Base-by-base conservation (phyloP, 1,140 invertebrate genomes). In the Meloidogyne hapla region DNA sequence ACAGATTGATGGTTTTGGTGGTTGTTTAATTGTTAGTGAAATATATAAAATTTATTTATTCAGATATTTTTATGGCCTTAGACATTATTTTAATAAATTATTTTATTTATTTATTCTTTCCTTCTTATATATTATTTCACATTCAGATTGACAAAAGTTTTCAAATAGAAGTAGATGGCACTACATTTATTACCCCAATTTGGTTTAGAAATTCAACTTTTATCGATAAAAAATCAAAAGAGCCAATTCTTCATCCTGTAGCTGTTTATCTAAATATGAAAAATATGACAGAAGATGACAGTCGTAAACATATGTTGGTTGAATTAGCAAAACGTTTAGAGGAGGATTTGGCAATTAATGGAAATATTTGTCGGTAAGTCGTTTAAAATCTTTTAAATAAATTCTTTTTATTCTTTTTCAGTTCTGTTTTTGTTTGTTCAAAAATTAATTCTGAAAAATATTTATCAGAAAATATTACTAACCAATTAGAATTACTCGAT, bases 141-240 rank as follows among this genome's bases (percentile, higher is more conserved):
- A 15, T 12, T 26, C n/a, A 45, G n/a, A 72, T 48, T 63, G 18
- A n/a, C 70, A 72, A 13, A 45, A 23, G 15, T 1, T 72, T 72
- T 18, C 21, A 23, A 3, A 48, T 33, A 2, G 40, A 42, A 26
- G 4, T 40, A 23, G 71, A 63, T 9, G 75, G 64, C 40, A 40
- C 62, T 4, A 33, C 75, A n/a, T 45, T 77, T 23, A 42, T 42
- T 38, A 40, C 28, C 13, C 28, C 63, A 21, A 74, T 77, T 18
- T 77, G 76, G 76, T 77, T 77, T 56, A 1, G 76, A 21, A 77
- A 77, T 45, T n/a, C 48, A 23, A 61, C 42, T 15, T 77, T 77
- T 62, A 13, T 77, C 25, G 33, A 75, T 48, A 33, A 23, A 10
- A 42, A 63, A 25, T 42, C n/a, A 65, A 62, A 61, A 48, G 21